Evolutionary conservation across 2,113 vertebrate genomes (phyloP), one percentile per base, ranked within the genome.

Genomic region (Astatoreochromis straeleni): DNA sequence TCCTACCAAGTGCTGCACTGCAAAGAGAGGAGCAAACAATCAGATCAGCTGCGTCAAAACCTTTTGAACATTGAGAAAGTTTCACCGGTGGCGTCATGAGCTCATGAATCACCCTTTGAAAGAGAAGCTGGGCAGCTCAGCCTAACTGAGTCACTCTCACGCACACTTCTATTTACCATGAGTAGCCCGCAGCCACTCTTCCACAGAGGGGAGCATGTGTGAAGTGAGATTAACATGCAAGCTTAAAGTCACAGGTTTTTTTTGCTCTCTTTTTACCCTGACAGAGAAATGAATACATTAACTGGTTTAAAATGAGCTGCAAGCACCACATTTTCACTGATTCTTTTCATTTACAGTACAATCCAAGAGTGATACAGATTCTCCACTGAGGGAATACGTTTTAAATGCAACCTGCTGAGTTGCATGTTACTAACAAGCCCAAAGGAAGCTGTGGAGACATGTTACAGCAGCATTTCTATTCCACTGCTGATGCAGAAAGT

Each of bases 1-100:
- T 99, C 95, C 96, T 99, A 95, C 45, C 91, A 84, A 75, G 58
- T 35, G 49, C 82, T 40, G 82, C 87, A 92, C 90, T 91, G 92
- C 87, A 88, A 82, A 81, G 13, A 78, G 29, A 82, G 21, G 21
- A 65, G 54, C 35, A 90, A 57, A 33, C 33, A 55, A n/a, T 47
- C 42, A 8, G 84, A 54, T 38, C 17, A 19, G n/a, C 19, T 13
- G 7, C 5, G n/a, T 83, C 19, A 90, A 42, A 82, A 81, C 5
- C 11, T 24, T 12, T 7, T 21, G 53, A 21, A 35, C 13, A 13
- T 26, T 6, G 4, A 24, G 21, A 5, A 31, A 7, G 8, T 81
- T 9, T 73, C 21, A 51, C 5, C 9, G 3, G 45, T 82, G 47
- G 57, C 26, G 53, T 81, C 80, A 58, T 80, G 75, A 88, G 42